Evolutionary conservation across 2,797 vertebrate genomes (phyloP).

Genomic region (Premnoplex brunnescens): DNA sequence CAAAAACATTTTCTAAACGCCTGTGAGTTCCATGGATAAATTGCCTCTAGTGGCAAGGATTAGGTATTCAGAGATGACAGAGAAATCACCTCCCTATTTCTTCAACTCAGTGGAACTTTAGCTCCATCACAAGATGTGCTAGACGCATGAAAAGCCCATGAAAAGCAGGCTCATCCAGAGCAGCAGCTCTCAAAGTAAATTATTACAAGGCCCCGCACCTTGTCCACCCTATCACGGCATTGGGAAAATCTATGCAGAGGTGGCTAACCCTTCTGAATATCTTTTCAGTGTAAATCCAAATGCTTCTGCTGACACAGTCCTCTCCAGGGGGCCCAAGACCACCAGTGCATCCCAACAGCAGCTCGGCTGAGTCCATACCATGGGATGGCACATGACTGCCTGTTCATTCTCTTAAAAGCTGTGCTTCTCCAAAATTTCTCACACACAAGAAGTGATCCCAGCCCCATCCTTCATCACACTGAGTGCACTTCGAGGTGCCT

Average conservation of each 20-base stretch:
- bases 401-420: background rate
- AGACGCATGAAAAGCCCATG: background rate
- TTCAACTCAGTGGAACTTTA: background rate
- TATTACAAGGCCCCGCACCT: background rate
- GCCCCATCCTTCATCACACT: background rate
- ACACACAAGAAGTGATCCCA: background rate
- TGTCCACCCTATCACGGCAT: background rate
- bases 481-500: fast-evolving
- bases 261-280: background rate
- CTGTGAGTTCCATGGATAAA: background rate
- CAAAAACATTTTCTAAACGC: background rate
- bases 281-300: background rate
- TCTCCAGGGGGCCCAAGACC: background rate
- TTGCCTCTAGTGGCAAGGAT: background rate
- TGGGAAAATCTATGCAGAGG: background rate
- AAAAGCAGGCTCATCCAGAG: background rate
- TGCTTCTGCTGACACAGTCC: background rate
- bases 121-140: background rate
- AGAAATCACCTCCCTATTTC: background rate
- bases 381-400: background rate
- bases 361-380: background rate
- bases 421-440: background rate
- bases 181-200: background rate
- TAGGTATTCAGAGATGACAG: background rate
- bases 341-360: background rate